Conservation (phyloP, 2,113 vertebrate genomes). For the Pterocles burchelli region DNA sequence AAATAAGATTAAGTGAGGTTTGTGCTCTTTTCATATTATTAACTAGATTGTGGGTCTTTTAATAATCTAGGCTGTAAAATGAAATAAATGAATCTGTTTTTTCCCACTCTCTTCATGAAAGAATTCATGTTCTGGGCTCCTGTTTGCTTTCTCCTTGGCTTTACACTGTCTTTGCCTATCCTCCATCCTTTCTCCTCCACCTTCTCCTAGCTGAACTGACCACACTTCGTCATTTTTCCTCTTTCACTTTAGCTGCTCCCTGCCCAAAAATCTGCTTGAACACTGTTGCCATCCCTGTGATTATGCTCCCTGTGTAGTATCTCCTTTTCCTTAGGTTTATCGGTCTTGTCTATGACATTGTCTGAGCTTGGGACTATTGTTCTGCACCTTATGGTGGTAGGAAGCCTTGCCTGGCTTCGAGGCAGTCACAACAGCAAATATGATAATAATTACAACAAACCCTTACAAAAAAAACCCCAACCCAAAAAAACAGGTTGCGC, state of each 20-base stretch:
- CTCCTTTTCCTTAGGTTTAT: background rate
- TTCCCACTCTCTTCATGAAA: background rate
- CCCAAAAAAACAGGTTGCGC: background rate
- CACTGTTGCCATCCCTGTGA: background rate
- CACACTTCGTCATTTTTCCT: background rate
- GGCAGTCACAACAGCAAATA: background rate
- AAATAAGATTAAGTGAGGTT: constrained; percentile 97
- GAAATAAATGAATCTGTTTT: background rate
- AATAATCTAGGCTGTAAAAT: background rate
- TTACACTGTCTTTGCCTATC: background rate
- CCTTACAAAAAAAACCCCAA: background rate
- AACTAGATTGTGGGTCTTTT: background rate
- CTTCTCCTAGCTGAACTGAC: background rate
- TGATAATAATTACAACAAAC: background rate
- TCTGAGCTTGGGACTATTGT: background rate
- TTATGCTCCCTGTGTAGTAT: background rate
- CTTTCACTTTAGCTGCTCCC: background rate
- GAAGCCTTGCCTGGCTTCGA: background rate
- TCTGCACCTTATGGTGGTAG: background rate
- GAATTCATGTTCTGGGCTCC: background rate
- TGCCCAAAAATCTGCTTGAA: background rate
- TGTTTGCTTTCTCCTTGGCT: background rate
- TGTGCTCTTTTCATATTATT: background rate
- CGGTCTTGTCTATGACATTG: background rate
- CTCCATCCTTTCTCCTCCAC: background rate